A percentile compares a stretch with the other conserved stretches of the same genome.
Evolutionary conservation across 1,140 invertebrate species (phyloP).

Genomic region (Aphidius ervi): DNA sequence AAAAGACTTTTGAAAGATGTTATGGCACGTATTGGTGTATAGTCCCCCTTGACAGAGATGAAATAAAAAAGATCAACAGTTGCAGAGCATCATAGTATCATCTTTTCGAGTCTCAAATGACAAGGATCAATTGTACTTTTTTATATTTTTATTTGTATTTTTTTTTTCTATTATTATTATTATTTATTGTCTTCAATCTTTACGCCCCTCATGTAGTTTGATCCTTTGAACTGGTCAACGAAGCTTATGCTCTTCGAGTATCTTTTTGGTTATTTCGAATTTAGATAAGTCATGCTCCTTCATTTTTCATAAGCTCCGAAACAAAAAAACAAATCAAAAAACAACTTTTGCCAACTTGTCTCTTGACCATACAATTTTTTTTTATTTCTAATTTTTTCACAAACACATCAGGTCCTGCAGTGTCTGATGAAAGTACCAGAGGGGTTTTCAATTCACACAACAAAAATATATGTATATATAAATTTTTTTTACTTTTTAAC

Average conservation of each 20-base stretch:
- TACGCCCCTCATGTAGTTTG: slow-evolving; percentile 3
- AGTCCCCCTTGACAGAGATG: not conserved
- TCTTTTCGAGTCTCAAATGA: slow-evolving; percentile 12
- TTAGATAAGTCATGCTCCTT: slow-evolving; percentile 43
- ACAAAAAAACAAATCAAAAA: not conserved
- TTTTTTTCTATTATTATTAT: slow-evolving; percentile 3
- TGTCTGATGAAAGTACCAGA: not conserved
- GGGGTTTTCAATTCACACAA: not conserved
- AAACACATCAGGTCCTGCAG: too few species aligned
- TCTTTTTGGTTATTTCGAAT: slow-evolving; percentile 28
- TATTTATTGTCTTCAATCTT: not conserved
- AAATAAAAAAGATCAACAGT: too few species aligned
- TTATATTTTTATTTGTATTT: not conserved
- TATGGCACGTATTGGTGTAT: slow-evolving; percentile 15
- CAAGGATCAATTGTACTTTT: slow-evolving; percentile 3
- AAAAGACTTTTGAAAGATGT: slow-evolving; percentile 19
- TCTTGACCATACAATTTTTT: slow-evolving; percentile 7
- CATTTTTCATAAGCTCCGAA: slow-evolving; percentile 36
- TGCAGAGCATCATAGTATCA: too few species aligned
- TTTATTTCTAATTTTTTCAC: not conserved
- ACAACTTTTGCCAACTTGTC: slow-evolving; percentile 17
- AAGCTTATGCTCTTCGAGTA: slow-evolving; percentile 31
- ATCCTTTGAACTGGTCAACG: slow-evolving; percentile 15
- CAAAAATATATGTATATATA: too few species aligned
- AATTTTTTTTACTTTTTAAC: too few species aligned